Evolutionary conservation across 2,888 invertebrate genomes (phyloP).

Genomic region (Xestia rhomboidea): DNA sequence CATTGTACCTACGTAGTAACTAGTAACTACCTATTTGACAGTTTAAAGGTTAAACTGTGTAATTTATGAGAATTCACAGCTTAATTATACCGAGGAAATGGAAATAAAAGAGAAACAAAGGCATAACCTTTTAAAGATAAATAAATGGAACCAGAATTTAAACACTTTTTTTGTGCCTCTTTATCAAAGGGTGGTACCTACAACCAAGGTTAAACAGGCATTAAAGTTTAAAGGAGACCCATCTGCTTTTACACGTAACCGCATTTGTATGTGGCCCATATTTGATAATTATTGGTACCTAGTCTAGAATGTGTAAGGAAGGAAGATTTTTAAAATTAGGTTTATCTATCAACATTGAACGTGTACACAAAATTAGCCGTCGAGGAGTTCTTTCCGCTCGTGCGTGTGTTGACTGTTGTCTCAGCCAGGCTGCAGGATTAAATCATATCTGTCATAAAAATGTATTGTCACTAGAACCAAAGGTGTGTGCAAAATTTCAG

Average conservation of each 20-base stretch:
- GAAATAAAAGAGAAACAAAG: not conserved
- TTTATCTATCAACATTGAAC: too few relatives aligned
- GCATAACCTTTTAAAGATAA: not conserved
- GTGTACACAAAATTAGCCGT: too few relatives aligned
- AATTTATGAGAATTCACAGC: not conserved
- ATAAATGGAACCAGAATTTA: not conserved
- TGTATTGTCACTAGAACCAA: too few relatives aligned
- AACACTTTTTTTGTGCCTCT: not conserved
- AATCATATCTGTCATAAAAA: too few relatives aligned
- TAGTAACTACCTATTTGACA: not conserved
- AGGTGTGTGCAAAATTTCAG: too few relatives aligned
- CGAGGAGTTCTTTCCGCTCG: too few relatives aligned
- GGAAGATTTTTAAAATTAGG: not conserved
- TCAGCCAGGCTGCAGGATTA: too few relatives aligned
- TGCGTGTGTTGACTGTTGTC: too few relatives aligned
- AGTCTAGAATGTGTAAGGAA: not conserved
- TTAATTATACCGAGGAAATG: not conserved
- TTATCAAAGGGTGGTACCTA: not conserved
- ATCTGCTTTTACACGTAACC: not conserved
- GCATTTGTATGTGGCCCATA: not conserved
- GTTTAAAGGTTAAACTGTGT: not conserved
- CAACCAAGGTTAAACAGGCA: not conserved
- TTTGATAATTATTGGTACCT: not conserved
- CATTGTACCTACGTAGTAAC: not conserved
- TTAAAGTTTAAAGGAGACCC: not conserved